These are phyloP conservation scores for Pandion haliaetus DNA, from an alignment of 2,113 vertebrate species.

Conservation along the genomic window DNA sequence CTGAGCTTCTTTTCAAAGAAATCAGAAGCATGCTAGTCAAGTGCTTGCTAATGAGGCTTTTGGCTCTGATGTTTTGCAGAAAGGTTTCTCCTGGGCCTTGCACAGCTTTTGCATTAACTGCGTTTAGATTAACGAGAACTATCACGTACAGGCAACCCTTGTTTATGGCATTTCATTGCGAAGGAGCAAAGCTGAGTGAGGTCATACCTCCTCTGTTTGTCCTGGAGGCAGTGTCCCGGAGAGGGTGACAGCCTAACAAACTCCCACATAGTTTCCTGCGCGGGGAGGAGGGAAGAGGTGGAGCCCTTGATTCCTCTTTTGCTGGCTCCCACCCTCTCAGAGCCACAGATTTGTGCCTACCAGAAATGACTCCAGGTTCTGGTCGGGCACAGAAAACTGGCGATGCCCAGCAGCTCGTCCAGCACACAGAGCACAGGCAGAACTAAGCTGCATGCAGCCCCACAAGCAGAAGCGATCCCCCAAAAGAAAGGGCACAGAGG, in stretches of 20 bases:
- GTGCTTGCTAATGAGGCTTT: not conserved
- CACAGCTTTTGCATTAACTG: not conserved
- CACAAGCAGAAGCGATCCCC: not conserved
- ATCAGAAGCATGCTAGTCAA: not conserved
- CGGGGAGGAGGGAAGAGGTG: not conserved
- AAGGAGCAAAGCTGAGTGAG: not conserved
- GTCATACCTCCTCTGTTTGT: slow-evolving; percentile 29
- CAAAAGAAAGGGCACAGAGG: not conserved
- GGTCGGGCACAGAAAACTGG: accelerated
- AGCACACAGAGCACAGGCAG: not conserved
- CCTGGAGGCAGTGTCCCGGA: not conserved
- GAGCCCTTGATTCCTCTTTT: not conserved
- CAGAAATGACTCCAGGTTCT: not conserved
- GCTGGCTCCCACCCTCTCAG: not conserved
- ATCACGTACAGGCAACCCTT: not conserved
- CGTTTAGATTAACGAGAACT: slow-evolving; percentile 20
- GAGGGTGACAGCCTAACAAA: not conserved
- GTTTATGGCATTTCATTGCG: not conserved
- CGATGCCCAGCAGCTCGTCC: accelerated
- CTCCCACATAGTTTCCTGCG: not conserved
- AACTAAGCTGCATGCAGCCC: not conserved
- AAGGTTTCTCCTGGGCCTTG: not conserved
- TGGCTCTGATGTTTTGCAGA: not conserved
- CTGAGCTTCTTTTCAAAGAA: slow-evolving; percentile 2
- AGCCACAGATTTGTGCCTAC: not conserved